Evolutionary conservation across 1,140 invertebrate species (phyloP).

Genomic region (Drosophila melanica): DNA sequence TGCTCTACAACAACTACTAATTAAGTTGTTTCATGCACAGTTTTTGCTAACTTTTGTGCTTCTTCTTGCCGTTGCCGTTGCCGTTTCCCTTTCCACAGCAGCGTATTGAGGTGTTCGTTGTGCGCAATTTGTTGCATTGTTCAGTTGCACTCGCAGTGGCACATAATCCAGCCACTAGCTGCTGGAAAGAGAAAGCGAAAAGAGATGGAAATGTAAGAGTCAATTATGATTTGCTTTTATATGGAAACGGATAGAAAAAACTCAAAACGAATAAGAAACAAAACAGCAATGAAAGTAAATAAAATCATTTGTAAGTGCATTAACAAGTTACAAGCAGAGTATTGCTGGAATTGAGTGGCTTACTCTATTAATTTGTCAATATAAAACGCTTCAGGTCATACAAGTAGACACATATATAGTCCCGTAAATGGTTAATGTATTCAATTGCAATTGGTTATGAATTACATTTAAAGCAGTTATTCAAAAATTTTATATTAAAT

Average conservation of each 20-base stretch:
- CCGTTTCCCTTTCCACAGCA: conserved; percentile 32
- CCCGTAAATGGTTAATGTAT: neutral
- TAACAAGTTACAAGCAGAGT: conserved; percentile 38
- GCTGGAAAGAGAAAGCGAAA: conserved; percentile 25
- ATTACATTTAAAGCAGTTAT: too few relatives aligned
- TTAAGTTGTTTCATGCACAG: conserved; percentile 81
- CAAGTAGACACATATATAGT: neutral
- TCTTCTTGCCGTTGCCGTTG: conserved; percentile 23
- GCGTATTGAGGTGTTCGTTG: conserved; percentile 60
- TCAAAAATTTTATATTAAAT: too few relatives aligned
- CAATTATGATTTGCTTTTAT: conserved; percentile 54
- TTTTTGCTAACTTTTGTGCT: conserved; percentile 73
- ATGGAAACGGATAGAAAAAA: neutral
- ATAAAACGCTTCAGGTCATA: neutral
- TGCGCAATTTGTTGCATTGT: conserved; percentile 70
- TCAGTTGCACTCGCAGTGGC: conserved; percentile 38
- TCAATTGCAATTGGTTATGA: neutral
- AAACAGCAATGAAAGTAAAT: neutral
- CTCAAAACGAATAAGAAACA: neutral
- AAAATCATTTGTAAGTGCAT: conserved; percentile 40
- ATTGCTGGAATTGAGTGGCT: neutral
- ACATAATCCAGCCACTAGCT: conserved; percentile 38
- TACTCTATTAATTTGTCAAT: neutral
- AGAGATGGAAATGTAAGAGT: conserved; percentile 25
- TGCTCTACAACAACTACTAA: conserved; percentile 67